Evolutionary conservation across 2,113 vertebrate genomes (phyloP), one percentile per base, ranked within the genome.

Genomic region (Otis tarda): DNA sequence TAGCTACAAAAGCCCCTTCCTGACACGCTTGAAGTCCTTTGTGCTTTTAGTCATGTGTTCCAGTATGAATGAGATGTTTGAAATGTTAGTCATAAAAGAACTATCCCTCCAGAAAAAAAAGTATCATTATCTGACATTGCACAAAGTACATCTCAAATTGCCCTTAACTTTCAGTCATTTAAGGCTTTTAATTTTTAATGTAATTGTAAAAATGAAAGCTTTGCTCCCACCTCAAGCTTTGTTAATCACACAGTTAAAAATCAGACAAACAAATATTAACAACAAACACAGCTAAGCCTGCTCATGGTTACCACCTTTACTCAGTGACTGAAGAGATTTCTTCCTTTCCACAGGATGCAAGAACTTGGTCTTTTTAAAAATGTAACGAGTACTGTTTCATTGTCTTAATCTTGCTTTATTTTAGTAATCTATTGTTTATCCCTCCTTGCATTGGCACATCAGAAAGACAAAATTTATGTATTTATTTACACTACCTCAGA

Each of bases 141-240:
- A 86, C 37, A 89, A 90, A 86, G 77, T 41, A 4, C 49, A n/a
- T 31, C 16, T 39, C 61, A 89, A 92, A 85, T 93, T 92, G 50
- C 41, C 43, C 53, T 83, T 87, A 87, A 94, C 70, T 92, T 94
- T 88, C 39, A 87, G 55, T 90, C 52, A 90, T 86, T 93, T 86
- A 74, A 94, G 50, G 75, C 87, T 92, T 94, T 86, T 95, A 68
- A 89, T 84, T 94, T 63, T 91, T 33, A 64, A 82, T 25, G 31
- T 37, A 94, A 94, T 81, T 87, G 79, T 47, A 92, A 93, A 96
- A 96, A 96, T 90, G 24, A 93, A 91, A 90, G 86, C 56, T 90
- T 91, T 88, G 23, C 31, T 94, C 45, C 45, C 33, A 68, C 45
- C 31, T 92, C 31, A 80, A 80, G 10, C 35, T 84, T 67, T 90